These are phyloP conservation scores for Argyrosomus regius DNA, from an alignment of 2,797 vertebrate species.

Conservation along the genomic window DNA sequence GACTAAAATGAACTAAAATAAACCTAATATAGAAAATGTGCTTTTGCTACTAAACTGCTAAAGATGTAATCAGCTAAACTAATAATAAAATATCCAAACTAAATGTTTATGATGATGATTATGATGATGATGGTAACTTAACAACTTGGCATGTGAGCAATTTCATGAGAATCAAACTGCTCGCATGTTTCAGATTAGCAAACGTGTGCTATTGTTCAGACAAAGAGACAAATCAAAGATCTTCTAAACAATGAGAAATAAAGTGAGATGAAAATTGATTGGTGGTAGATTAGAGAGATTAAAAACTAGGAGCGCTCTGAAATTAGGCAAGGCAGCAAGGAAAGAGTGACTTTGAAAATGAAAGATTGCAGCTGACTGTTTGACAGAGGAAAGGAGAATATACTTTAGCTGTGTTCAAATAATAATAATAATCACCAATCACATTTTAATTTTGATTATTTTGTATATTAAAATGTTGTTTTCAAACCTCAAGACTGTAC, in stretches of 20 bases:
- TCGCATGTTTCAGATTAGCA: conserved; percentile 7
- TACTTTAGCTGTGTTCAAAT: not conserved
- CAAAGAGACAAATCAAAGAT: conserved; percentile 2
- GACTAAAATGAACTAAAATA: conserved; percentile 29
- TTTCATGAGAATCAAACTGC: conserved; percentile 3
- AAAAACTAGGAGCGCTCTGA: conserved; percentile 7
- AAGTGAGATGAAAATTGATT: conserved; percentile 33
- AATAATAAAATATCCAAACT: conserved; percentile 1
- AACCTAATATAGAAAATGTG: conserved; percentile 3
- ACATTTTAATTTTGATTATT: not conserved
- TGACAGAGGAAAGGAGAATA: conserved; percentile 12
- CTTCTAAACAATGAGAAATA: conserved; percentile 51
- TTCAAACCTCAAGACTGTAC: not conserved
- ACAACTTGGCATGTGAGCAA: conserved; percentile 1
- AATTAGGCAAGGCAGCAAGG: conserved; percentile 8
- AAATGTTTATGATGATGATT: conserved; percentile 13
- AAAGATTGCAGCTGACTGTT: not conserved
- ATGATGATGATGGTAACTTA: conserved; percentile 8
- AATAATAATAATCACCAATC: not conserved
- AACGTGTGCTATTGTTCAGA: not conserved
- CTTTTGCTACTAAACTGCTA: not conserved
- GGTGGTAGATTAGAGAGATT: conserved; percentile 6
- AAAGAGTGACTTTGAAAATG: conserved; percentile 17
- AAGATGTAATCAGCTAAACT: conserved; percentile 14
- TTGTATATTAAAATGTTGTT: not conserved